Conservation (phyloP, 2,797 vertebrate genomes). For the Enteromius treurensis region DNA sequence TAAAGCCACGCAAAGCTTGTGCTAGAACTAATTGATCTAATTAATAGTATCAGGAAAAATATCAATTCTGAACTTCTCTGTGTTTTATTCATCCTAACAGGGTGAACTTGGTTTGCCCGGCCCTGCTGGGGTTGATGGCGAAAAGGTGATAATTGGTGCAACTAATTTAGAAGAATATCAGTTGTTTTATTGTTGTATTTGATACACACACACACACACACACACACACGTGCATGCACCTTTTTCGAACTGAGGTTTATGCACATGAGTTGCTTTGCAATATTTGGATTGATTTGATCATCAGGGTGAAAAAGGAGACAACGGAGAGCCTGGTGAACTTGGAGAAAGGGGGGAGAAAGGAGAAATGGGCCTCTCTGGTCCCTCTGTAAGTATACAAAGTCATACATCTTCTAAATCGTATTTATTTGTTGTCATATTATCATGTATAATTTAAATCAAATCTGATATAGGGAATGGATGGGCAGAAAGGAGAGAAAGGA, state of each 20-base stretch:
- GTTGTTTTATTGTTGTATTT: background rate
- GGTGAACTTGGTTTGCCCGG: constrained; percentile 84
- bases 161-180: background rate
- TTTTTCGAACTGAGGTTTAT: background rate
- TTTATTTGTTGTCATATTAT: background rate
- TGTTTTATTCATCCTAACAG: constrained; percentile 62
- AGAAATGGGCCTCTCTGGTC: constrained; percentile 79
- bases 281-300: constrained; percentile 1
- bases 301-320: constrained; percentile 80
- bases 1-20: background rate
- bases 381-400: constrained; percentile 70
- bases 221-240: no score
- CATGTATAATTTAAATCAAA: constrained; percentile 1
- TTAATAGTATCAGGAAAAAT: background rate
- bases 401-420: background rate
- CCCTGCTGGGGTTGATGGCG: constrained; percentile 79
- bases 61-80: background rate
- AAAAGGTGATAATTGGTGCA: constrained; percentile 72
- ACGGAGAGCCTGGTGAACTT: constrained; percentile 77
- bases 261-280: background rate
- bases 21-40: background rate
- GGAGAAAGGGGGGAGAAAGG: constrained; percentile 80
- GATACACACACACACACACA: background rate
- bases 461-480: constrained; percentile 76
- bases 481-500: constrained; percentile 81